These are phyloP conservation scores for Phycodurus eques DNA, from an alignment of 2,113 vertebrate genomes.

Conservation along the genomic window DNA sequence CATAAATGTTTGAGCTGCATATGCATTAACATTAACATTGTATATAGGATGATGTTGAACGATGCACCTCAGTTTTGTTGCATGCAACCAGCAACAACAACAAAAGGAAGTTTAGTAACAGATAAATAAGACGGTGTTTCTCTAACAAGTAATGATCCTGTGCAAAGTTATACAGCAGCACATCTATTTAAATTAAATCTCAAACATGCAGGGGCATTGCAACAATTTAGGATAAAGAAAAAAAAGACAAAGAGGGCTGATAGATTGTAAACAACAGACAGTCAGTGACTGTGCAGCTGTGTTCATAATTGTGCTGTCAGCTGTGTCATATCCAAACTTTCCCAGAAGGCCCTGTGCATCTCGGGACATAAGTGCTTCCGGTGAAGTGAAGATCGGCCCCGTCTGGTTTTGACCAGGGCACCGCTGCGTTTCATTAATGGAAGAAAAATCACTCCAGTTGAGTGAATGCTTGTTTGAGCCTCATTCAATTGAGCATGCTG, in stretches of 20 bases:
- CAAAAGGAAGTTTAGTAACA: no score
- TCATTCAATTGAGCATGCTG: constrained; percentile 14
- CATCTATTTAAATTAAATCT: not conserved
- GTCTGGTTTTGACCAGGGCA: constrained; percentile 34
- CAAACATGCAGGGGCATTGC: not conserved
- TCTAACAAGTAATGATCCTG: no score
- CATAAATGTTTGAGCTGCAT: no score
- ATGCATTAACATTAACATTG: no score
- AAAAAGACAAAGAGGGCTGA: not conserved
- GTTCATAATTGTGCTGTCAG: constrained; percentile 50
- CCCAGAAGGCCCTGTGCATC: constrained; percentile 37
- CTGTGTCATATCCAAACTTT: constrained; percentile 35
- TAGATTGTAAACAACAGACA: not conserved
- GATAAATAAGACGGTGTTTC: no score
- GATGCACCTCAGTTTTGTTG: no score
- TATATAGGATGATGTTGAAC: no score
- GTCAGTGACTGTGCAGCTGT: constrained; percentile 39
- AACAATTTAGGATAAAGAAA: not conserved
- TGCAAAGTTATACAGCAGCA: not conserved
- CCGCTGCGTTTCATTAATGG: constrained; percentile 37
- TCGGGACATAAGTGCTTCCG: constrained; percentile 33
- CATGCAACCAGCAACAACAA: no score
- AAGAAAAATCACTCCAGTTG: constrained; percentile 14
- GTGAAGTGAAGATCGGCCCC: constrained; percentile 16
- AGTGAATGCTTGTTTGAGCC: constrained; percentile 22